Evolutionary conservation across 35 echinoderm and acorn worm species (phyloP), one percentile per base, ranked within the genome.

Genomic region (Patiria miniata): DNA sequence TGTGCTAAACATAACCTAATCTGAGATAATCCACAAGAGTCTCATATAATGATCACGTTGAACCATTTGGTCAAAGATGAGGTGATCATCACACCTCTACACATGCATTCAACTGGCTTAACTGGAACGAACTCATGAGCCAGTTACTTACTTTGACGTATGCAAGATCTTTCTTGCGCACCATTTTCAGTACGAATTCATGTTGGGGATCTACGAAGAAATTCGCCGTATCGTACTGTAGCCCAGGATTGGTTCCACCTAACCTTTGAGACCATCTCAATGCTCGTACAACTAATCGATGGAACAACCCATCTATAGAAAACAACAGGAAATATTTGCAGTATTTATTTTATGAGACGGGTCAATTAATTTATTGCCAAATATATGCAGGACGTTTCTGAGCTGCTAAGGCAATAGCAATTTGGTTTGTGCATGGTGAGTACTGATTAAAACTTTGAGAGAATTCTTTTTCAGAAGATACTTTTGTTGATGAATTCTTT

Each of bases 261-360:
- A 42, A 40, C 18, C 51, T 61, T 9, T 34, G 44, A 10, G 80
- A 83, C 88, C 88, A 90, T 59, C 88, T 39, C 21, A 90, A 55
- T 28, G 79, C 61, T 68, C 88, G 51, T 3, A 80, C 47, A 39
- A 90, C 68, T 39, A 90, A 29, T 0, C 88, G 88, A 52, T 90
- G 88, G 51, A 90, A 90, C 30, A 90, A 83, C 12, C 88, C 88
- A 83, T 90, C 88, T 90, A 39, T 14, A 36, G 16, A 37, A 23
- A 37, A 32, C 19, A 22, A 60, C 17, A 6, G 4, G 12, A 12
- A 47, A 47, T 4, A 6, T 47, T 47, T 47, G 42, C 4, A 12
- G 4, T 47, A 47, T 47, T 47, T 47, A 12, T 47, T 47, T 12
- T 47, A 6, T 47, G 4, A 12, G 4, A 12, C 12, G 12, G 12